Conservation (phyloP, 2,797 vertebrate species). For the Myotis pilosus region DNA sequence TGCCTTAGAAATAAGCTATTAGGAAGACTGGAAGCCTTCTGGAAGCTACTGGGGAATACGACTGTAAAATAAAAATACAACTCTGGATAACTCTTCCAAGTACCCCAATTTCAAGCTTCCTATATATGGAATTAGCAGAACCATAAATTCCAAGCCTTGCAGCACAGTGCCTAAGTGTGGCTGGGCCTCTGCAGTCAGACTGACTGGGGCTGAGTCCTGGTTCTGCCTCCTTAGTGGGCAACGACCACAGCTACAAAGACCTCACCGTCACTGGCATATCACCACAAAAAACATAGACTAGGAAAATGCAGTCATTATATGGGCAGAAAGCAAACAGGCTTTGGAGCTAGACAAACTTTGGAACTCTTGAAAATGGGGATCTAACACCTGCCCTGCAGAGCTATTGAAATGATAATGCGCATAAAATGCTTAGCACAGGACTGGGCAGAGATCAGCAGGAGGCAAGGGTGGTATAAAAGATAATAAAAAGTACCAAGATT, state of each 20-base stretch:
- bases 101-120: slow-evolving; percentile 49
- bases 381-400: not conserved
- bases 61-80: slow-evolving; percentile 55
- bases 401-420: not conserved
- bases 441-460: not conserved
- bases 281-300: not conserved
- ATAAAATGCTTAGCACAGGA: not conserved
- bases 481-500: not conserved
- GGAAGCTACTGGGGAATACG: not conserved
- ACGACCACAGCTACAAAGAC: not conserved
- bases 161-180: not conserved
- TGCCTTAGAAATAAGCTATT: slow-evolving; percentile 25
- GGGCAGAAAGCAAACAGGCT: not conserved
- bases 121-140: slow-evolving; percentile 17
- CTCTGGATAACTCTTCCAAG: slow-evolving; percentile 36
- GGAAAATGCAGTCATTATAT: not conserved
- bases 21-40: slow-evolving; percentile 8
- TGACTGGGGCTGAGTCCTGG: not conserved
- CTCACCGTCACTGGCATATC: not conserved
- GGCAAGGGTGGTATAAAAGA: not conserved
- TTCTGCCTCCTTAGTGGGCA: not conserved
- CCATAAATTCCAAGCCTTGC: not conserved
- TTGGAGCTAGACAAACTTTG: not conserved
- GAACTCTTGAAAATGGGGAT: not conserved
- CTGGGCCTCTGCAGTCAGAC: not conserved